A percentile compares a stretch with the other conserved stretches of the same genome.
Evolutionary conservation across 2,888 invertebrate genomes (phyloP).

Genomic region (Ernsta delagoae): DNA sequence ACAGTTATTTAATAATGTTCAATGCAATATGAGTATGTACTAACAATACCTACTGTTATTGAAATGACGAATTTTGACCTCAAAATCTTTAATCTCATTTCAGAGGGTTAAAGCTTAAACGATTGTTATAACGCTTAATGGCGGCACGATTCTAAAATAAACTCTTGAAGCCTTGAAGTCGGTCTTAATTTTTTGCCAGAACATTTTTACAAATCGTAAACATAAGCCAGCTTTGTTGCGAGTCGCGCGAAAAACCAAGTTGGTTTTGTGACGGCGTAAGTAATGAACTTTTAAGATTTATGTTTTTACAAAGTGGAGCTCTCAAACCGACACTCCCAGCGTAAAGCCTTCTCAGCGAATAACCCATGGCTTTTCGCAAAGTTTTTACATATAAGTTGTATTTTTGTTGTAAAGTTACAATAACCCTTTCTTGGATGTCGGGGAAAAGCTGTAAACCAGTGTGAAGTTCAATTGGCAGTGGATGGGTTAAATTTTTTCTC

Average conservation of each 20-base stretch:
- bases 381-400: constrained; percentile 9
- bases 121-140: too few relatives aligned
- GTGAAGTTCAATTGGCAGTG: background rate
- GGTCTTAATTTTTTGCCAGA: too few relatives aligned
- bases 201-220: background rate
- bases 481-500: too few relatives aligned
- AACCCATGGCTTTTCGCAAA: background rate
- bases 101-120: too few relatives aligned
- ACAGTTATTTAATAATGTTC: too few relatives aligned
- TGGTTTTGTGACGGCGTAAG: background rate
- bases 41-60: too few relatives aligned
- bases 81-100: too few relatives aligned
- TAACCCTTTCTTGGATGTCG: background rate
- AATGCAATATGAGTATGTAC: too few relatives aligned
- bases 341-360: background rate
- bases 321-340: constrained; percentile 10
- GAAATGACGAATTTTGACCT: too few relatives aligned
- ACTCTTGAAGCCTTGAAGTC: too few relatives aligned
- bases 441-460: background rate
- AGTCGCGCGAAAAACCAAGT: background rate
- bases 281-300: constrained; percentile 24
- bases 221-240: background rate
- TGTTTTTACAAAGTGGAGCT: constrained; percentile 15
- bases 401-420: background rate
- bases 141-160: too few relatives aligned